phyloP scores from a whole-genome alignment of 1,140 invertebrate species.

The Brachystomella parvula region DNA sequence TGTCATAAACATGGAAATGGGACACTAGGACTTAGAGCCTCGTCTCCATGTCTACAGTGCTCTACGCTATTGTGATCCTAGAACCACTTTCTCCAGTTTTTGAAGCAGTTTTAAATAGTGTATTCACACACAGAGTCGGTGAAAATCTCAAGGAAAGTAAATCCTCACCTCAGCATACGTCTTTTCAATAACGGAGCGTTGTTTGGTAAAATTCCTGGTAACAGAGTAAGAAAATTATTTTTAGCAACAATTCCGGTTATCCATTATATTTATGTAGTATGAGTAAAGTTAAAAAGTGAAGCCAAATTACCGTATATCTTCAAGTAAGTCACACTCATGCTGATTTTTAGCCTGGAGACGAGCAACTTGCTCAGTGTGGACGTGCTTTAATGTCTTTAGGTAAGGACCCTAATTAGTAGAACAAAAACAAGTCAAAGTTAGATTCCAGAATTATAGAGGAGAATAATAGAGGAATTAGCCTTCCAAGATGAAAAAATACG shows the following conservation, averaged over 20 bases:
- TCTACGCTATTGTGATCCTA: no score
- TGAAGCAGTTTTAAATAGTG: no score
- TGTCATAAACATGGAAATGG: no score
- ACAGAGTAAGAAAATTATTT: constrained; percentile 30
- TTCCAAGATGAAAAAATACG: no score
- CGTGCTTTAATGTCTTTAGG: constrained; percentile 79
- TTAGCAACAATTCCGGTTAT: background rate
- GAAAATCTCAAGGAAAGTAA: no score
- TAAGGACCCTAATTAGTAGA: constrained; percentile 63
- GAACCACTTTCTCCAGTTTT: no score
- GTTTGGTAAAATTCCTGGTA: constrained; percentile 77
- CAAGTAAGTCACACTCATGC: constrained; percentile 87
- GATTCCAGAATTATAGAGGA: no score
- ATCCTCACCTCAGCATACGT: constrained; percentile 79
- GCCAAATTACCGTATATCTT: constrained; percentile 66
- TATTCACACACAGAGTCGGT: no score
- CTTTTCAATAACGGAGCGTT: constrained; percentile 84
- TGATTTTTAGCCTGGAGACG: constrained; percentile 90
- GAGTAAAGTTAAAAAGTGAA: background rate
- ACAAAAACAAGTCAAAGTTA: background rate
- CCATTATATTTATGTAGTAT: background rate
- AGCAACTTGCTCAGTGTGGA: constrained; percentile 83
- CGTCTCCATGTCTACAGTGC: no score
- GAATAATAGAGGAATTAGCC: no score
- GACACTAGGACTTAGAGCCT: no score